These are phyloP conservation scores for Ciconia nigra DNA, from an alignment of 2,797 vertebrate genomes.

Conservation along the genomic window DNA sequence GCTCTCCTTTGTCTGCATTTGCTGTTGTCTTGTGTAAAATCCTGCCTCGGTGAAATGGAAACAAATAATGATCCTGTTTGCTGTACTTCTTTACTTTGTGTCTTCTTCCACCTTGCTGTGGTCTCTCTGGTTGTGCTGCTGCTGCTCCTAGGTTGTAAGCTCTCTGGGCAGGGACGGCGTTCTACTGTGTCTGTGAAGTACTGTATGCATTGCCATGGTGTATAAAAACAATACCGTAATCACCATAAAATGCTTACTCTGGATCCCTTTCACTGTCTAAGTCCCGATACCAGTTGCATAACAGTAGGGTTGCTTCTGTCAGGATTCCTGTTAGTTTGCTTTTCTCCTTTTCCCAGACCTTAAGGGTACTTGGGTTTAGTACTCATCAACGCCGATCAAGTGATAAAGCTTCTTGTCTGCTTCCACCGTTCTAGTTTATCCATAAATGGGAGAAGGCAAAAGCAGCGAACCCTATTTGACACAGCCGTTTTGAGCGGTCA, in stretches of 20 bases:
- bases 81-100: not conserved
- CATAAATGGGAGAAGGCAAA: not conserved
- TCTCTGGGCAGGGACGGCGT: conserved; percentile 34
- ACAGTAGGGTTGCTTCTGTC: not conserved
- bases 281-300: not conserved
- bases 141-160: conserved; percentile 31
- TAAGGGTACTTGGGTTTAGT: not conserved
- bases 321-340: not conserved
- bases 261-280: not conserved
- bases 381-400: not conserved
- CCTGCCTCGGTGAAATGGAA: not conserved
- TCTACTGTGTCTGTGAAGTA: not conserved
- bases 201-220: not conserved
- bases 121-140: not conserved
- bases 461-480: not conserved
- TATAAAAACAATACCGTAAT: not conserved
- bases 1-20: not conserved
- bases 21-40: not conserved
- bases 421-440: not conserved
- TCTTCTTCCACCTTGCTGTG: not conserved
- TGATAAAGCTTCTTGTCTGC: not conserved
- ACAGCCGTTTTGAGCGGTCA: not conserved
- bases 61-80: not conserved
- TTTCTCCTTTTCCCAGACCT: not conserved
- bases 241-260: not conserved